Base-by-base conservation (phyloP, 1,140 invertebrate species). In the Colletes gigas region DNA sequence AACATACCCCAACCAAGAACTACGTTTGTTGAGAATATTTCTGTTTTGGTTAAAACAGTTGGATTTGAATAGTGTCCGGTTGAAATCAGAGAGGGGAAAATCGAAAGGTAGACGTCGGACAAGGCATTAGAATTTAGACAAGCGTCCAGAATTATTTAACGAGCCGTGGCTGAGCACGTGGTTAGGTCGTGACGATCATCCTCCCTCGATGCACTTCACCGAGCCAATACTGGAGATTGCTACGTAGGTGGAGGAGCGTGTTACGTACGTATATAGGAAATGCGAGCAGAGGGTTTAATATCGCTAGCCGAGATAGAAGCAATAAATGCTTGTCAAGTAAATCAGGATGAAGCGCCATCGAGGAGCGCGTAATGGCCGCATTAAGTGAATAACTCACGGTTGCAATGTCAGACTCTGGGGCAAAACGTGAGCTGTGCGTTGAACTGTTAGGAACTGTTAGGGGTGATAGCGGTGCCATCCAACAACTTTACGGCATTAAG, bases 341-440 rank as follows among this genome's bases (percentile, higher is more conserved):
- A 92, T 92, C 92, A 92, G 91, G 91, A 92, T 92, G 90, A 92
- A 91, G 89, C 90, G 89, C 89, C 91, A 92, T 91, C 86, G 91
- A 91, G 90, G 84, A 90, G 88, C 89, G 78, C 88, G 90, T 92
- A 92, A 92, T 92, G 91, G 91, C 78, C 88, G 90, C 85, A 92
- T 92, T 92, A 92, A 92, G 91, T 92, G 91, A 92, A 92, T 92
- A 92, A 92, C 89, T 92, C 89, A 92, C 88, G 85, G 84, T 86
- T 88, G 83, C 82, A 83, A 74, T 83, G 87, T 89, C 84, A 87
- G 85, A 83, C 81, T 80, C 54, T 66, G 60, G 82, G 76, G 82
- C 72, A 78, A 78, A 76, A 75, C 81, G 82, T 65, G 84, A 85
- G 84, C 83, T 82, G 82, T 84, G 82, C 74, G 86, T 86, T 79